phyloP scores from a whole-genome alignment of 2,888 invertebrate genomes.

The Drosophila prostipennis region DNA sequence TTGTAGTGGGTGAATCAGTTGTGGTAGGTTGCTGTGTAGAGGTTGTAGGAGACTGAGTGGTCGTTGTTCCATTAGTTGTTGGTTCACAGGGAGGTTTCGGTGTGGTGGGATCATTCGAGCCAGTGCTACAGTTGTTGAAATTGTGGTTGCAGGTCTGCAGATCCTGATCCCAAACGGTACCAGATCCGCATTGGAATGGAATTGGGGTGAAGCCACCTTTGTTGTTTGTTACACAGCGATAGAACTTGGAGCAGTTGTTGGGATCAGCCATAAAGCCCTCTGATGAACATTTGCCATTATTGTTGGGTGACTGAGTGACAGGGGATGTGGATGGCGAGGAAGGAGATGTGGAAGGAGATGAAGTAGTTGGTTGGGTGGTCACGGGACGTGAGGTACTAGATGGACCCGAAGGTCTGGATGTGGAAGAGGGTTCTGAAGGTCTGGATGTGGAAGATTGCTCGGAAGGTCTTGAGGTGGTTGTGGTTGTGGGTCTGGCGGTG shows the following conservation, averaged over 20 bases:
- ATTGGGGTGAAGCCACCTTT: slow-evolving; percentile 87
- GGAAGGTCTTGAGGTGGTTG: slow-evolving; percentile 1
- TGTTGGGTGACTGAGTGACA: slow-evolving; percentile 42
- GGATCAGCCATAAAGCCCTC: slow-evolving; percentile 85
- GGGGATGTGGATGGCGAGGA: slow-evolving; percentile 23
- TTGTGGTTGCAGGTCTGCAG: slow-evolving; percentile 83
- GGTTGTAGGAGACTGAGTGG: slow-evolving; percentile 14
- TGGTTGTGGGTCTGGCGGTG: neutral
- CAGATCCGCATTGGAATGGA: slow-evolving; percentile 88
- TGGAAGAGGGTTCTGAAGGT: slow-evolving; percentile 31
- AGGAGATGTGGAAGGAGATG: slow-evolving; percentile 10
- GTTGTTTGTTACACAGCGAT: slow-evolving; percentile 88
- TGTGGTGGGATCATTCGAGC: slow-evolving; percentile 2
- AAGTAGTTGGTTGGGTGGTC: slow-evolving; percentile 27
- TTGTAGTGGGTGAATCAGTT: neutral
- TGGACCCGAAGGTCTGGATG: slow-evolving; percentile 14
- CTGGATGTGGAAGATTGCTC: too few relatives aligned
- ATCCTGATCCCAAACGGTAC: slow-evolving; percentile 87
- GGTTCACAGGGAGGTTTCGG: slow-evolving; percentile 52
- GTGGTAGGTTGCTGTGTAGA: slow-evolving; percentile 20
- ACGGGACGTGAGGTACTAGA: slow-evolving; percentile 25
- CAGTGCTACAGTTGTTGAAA: slow-evolving; percentile 71
- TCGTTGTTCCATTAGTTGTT: slow-evolving; percentile 21
- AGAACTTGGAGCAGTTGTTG: slow-evolving; percentile 87
- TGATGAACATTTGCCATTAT: slow-evolving; percentile 78